Conservation (phyloP, 1,140 invertebrate genomes). For the Drosophila pandora region DNA sequence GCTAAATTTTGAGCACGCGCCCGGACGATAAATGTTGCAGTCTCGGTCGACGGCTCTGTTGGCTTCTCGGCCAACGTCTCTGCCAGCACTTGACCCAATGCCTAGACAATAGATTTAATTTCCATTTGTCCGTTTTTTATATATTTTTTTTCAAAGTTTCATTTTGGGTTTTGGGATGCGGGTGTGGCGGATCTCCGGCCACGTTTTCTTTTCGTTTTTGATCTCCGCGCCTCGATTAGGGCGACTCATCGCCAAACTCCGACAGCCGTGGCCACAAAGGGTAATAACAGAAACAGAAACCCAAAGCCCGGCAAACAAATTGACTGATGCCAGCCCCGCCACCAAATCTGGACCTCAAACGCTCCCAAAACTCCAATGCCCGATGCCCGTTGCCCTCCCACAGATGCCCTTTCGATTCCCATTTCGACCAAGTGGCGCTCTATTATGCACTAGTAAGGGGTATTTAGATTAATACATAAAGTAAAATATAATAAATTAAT, state of each 20-base stretch:
- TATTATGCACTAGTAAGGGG: conserved; percentile 3
- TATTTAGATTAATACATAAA: background rate
- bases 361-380: conserved; percentile 57
- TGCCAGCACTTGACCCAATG: conserved; percentile 79
- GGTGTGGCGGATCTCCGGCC: conserved; percentile 77
- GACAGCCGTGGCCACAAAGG: conserved; percentile 28
- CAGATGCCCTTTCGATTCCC: conserved; percentile 36
- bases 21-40: conserved; percentile 16
- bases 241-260: conserved; percentile 47
- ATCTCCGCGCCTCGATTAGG: conserved; percentile 71
- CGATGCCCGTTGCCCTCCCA: conserved; percentile 49
- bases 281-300: conserved; percentile 60
- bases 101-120: conserved; percentile 75
- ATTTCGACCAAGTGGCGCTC: conserved; percentile 53
- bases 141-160: conserved; percentile 7
- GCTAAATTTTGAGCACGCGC: conserved; percentile 60
- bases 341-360: conserved; percentile 41
- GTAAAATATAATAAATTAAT: no score
- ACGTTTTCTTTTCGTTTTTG: conserved; percentile 66
- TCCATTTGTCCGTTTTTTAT: conserved; percentile 51
- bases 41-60: conserved; percentile 5
- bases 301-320: conserved; percentile 62
- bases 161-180: conserved; percentile 48
- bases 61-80: conserved; percentile 27
- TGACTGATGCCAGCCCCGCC: conserved; percentile 64